Evolutionary conservation across 2,797 vertebrate genomes (phyloP).

Genomic region (Heliangelus exortis): DNA sequence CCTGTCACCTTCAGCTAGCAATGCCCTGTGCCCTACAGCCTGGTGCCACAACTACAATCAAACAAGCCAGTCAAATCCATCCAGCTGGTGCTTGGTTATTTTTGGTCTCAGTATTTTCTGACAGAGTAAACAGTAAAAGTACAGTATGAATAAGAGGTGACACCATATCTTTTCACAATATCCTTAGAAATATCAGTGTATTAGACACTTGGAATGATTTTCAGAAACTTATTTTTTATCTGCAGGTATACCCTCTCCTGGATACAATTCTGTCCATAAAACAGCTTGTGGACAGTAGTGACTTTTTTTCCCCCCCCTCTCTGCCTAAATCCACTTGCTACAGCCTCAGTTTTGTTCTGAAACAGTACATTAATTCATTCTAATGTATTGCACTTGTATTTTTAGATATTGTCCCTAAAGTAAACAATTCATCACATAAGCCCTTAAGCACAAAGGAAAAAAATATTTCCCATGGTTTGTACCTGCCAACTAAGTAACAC

Average conservation of each 20-base stretch:
- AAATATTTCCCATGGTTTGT: not conserved
- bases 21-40: not conserved
- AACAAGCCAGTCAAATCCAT: not conserved
- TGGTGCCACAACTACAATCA: not conserved
- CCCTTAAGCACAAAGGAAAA: not conserved
- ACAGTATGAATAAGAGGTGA: not conserved
- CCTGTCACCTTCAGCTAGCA: not conserved
- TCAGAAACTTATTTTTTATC: not conserved
- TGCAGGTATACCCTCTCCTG: not conserved
- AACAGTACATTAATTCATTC: not conserved
- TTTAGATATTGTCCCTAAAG: not conserved
- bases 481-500: not conserved
- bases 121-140: not conserved
- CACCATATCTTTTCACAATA: not conserved
- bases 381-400: not conserved
- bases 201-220: not conserved
- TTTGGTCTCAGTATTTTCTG: not conserved
- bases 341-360: not conserved
- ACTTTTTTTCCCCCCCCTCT: not conserved
- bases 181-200: not conserved
- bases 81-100: not conserved
- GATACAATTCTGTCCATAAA: not conserved
- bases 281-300: not conserved
- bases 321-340: not conserved
- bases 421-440: not conserved